phyloP scores from a whole-genome alignment of 2,888 invertebrate species.

The Nomada hirtipes region DNA sequence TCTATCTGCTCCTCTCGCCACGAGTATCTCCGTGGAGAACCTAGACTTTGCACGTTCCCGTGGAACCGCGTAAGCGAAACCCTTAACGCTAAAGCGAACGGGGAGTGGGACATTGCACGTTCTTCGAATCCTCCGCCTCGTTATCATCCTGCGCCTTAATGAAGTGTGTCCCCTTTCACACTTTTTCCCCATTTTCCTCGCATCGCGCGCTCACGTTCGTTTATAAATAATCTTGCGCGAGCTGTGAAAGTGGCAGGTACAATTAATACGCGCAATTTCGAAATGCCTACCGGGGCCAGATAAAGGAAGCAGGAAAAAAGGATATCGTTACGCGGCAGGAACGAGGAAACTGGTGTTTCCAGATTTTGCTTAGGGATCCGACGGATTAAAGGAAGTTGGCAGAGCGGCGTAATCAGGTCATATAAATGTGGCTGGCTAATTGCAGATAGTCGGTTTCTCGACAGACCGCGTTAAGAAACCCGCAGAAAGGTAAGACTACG shows the following conservation, averaged over 20 bases:
- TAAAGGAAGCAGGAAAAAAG: slow-evolving; percentile 16
- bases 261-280: neutral
- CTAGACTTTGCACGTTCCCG: slow-evolving; percentile 65
- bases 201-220: neutral
- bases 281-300: neutral
- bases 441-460: slow-evolving; percentile 68
- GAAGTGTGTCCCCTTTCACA: slow-evolving; percentile 53
- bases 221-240: slow-evolving; percentile 1
- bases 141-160: slow-evolving; percentile 71
- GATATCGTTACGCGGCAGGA: neutral
- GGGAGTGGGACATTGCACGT: slow-evolving; percentile 70
- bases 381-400: slow-evolving; percentile 67
- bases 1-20: slow-evolving; percentile 60
- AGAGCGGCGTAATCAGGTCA: slow-evolving; percentile 75
- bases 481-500: slow-evolving; percentile 43
- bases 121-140: slow-evolving; percentile 72
- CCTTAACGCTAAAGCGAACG: slow-evolving; percentile 74
- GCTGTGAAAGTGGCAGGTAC: neutral
- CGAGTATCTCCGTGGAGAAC: slow-evolving; percentile 43
- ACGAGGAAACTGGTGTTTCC: slow-evolving; percentile 16
- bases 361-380: slow-evolving; percentile 40
- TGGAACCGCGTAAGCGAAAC: slow-evolving; percentile 68
- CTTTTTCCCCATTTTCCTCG: neutral
- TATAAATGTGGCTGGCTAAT: slow-evolving; percentile 77
- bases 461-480: slow-evolving; percentile 51